Conservation (phyloP, 2,113 vertebrate species). For the Pollimyrus isidori region DNA sequence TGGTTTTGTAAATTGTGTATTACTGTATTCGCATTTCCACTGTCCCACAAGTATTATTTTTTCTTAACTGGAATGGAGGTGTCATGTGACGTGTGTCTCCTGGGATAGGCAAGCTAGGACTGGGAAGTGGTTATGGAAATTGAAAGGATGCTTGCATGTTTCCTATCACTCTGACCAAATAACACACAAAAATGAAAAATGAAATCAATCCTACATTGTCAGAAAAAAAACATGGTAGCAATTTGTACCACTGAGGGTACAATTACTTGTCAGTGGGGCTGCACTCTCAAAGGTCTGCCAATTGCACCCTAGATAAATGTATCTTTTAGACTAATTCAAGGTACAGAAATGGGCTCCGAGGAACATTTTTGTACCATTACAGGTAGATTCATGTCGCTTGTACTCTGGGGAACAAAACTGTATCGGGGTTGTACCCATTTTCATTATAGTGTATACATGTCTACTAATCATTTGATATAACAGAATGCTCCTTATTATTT, state of each 20-base stretch:
- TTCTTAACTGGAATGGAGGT: neutral
- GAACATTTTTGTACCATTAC: neutral
- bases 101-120: neutral
- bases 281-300: neutral
- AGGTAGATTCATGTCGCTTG: neutral
- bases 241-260: neutral
- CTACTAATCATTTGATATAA: neutral
- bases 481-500: neutral
- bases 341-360: neutral
- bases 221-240: neutral
- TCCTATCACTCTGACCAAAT: neutral
- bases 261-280: neutral
- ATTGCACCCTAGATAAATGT: neutral
- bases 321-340: neutral
- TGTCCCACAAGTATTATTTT: neutral
- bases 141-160: neutral
- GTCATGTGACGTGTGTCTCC: neutral
- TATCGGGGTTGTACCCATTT: neutral
- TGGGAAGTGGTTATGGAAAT: neutral
- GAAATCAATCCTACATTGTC: neutral
- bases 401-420: neutral
- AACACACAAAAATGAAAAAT: neutral
- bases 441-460: neutral
- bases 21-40: neutral
- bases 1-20: neutral